These are phyloP conservation scores for Yasuhikotakia modesta DNA, from an alignment of 2,797 vertebrate species.

Conservation along the genomic window DNA sequence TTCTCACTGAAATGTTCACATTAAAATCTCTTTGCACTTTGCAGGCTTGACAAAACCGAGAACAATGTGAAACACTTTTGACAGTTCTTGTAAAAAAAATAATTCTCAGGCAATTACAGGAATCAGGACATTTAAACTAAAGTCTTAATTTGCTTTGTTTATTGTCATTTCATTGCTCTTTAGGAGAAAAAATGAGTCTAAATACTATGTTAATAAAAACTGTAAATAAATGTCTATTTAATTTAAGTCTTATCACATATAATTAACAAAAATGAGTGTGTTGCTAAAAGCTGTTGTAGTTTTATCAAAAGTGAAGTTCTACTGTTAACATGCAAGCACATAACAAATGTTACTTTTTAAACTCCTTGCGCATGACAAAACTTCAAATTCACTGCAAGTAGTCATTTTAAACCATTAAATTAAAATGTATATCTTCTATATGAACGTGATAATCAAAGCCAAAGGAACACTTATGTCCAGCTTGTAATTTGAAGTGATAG, in stretches of 20 bases:
- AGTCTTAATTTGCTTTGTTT: background rate
- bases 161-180: background rate
- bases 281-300: no score
- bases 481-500: conserved; percentile 56
- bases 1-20: background rate
- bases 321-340: background rate
- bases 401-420: conserved; percentile 50
- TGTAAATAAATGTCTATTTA: background rate
- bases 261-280: no score
- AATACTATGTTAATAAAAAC: background rate
- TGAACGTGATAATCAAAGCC: conserved; percentile 45
- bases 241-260: no score
- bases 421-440: conserved; percentile 49
- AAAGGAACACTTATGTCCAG: conserved; percentile 44
- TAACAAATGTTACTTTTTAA: conserved; percentile 18
- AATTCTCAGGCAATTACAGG: background rate
- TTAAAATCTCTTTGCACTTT: background rate
- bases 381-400: conserved; percentile 35
- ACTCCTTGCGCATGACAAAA: conserved; percentile 7
- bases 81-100: background rate
- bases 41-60: background rate
- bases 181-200: background rate
- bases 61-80: background rate
- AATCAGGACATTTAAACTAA: background rate
- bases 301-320: background rate